These are phyloP conservation scores for Drosophila dives DNA, from an alignment of 2,888 invertebrate genomes.

Conservation along the genomic window DNA sequence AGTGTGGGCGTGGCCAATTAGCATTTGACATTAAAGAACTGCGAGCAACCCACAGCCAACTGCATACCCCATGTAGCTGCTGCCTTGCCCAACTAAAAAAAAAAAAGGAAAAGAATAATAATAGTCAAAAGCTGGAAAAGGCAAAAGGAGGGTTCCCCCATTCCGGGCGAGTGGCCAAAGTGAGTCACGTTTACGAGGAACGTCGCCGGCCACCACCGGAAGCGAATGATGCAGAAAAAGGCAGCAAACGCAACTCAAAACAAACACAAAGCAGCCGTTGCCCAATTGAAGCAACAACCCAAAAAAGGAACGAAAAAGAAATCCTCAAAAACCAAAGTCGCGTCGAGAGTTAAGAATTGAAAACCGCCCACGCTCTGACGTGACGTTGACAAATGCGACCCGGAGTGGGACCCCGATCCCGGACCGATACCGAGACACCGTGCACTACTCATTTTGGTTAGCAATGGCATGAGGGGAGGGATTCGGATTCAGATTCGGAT, in stretches of 20 bases:
- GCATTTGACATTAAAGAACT: constrained; percentile 51
- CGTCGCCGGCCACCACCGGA: constrained; percentile 57
- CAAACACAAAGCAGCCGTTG: constrained; percentile 27
- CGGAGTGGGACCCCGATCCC: constrained; percentile 32
- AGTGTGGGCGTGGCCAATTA: constrained; percentile 68
- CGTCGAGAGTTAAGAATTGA: constrained; percentile 18
- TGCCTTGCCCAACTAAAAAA: constrained; percentile 23
- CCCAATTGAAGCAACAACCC: constrained; percentile 24
- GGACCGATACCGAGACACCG: constrained; percentile 2
- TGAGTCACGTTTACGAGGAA: constrained; percentile 68
- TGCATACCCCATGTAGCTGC: background rate
- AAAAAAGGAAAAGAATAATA: constrained; percentile 6
- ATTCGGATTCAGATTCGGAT: too few relatives aligned
- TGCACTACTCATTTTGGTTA: constrained; percentile 10
- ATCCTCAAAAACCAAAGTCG: constrained; percentile 52
- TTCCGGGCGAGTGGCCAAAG: constrained; percentile 27
- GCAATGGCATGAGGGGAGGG: background rate
- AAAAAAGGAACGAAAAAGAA: constrained; percentile 36
- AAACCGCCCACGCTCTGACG: constrained; percentile 50
- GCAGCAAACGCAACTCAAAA: constrained; percentile 44
- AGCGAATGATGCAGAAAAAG: constrained; percentile 75
- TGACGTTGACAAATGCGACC: constrained; percentile 76
- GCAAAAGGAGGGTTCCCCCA: constrained; percentile 54
- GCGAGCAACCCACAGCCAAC: constrained; percentile 3
- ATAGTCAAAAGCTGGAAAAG: constrained; percentile 47